A percentile compares a stretch with the other conserved stretches of the same genome.
Evolutionary conservation across 2,888 invertebrate genomes (phyloP).

Genomic region (Torymus texanus): DNA sequence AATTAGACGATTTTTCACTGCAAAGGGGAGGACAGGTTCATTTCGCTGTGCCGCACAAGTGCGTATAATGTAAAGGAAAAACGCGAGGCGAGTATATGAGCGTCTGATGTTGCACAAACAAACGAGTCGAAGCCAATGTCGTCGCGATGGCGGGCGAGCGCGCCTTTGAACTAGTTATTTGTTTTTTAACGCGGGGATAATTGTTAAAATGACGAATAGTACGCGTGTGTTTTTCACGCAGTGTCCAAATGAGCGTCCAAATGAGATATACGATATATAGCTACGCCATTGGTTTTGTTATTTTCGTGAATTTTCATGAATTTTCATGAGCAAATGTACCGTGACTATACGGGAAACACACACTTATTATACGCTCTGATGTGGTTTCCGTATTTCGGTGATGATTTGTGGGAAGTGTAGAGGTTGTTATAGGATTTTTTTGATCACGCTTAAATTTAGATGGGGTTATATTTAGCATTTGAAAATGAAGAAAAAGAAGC

Average conservation of each 20-base stretch:
- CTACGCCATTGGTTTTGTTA: not conserved
- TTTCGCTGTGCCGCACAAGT: not conserved
- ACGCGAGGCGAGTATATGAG: not conserved
- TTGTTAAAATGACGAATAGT: not conserved
- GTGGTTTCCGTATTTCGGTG: too few species aligned
- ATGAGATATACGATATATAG: too few species aligned
- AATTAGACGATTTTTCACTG: too few species aligned
- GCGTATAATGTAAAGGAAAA: not conserved
- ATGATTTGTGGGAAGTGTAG: too few species aligned
- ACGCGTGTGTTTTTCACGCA: too few species aligned
- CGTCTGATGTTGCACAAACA: slow-evolving; percentile 43
- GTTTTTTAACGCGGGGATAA: slow-evolving; percentile 1
- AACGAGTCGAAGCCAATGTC: slow-evolving; percentile 45
- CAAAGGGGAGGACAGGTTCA: not conserved
- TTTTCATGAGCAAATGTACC: not conserved
- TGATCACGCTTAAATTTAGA: not conserved
- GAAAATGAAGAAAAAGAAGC: slow-evolving; percentile 18
- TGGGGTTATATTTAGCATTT: slow-evolving; percentile 10
- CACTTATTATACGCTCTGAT: too few species aligned
- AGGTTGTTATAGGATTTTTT: not conserved
- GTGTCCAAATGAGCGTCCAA: too few species aligned
- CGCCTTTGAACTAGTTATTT: slow-evolving; percentile 38
- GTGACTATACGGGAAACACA: too few species aligned
- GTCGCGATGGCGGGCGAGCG: not conserved
- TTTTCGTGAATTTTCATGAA: not conserved